These are phyloP conservation scores for Microctenopoma steveboyesi DNA, from an alignment of 2,797 vertebrate genomes.

Conservation along the genomic window DNA sequence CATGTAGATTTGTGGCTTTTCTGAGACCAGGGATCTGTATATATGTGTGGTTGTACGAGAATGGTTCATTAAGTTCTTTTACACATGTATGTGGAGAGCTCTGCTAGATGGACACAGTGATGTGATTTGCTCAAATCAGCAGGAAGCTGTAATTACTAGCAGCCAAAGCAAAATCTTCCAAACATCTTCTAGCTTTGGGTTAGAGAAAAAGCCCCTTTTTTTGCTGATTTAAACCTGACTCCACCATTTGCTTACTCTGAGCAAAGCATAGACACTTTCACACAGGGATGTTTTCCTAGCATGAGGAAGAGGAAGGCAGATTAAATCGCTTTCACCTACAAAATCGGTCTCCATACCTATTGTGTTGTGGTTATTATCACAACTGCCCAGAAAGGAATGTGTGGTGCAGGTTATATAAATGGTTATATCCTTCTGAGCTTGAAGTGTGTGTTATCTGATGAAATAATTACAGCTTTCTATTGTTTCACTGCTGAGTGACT, in stretches of 20 bases:
- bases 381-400: conserved; percentile 50
- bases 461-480: conserved; percentile 46
- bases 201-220: conserved; percentile 47
- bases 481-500: conserved; percentile 62
- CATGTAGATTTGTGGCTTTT: conserved; percentile 44
- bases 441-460: conserved; percentile 58
- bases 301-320: conserved; percentile 69
- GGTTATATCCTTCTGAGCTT: conserved; percentile 59
- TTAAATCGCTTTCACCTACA: conserved; percentile 67
- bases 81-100: conserved; percentile 48
- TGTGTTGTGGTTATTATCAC: conserved; percentile 63
- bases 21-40: conserved; percentile 29
- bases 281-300: conserved; percentile 62
- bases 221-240: conserved; percentile 72
- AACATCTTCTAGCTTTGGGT: conserved; percentile 49
- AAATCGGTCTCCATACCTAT: conserved; percentile 51
- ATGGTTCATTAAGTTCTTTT: conserved; percentile 27
- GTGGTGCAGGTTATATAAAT: conserved; percentile 46
- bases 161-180: conserved; percentile 60
- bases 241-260: conserved; percentile 53
- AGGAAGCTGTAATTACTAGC: conserved; percentile 72
- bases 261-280: conserved; percentile 51
- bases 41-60: conserved; percentile 5
- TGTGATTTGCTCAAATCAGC: conserved; percentile 78
- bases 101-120: conserved; percentile 58